A percentile compares a stretch with the other conserved stretches of the same genome.
phyloP scores from a whole-genome alignment of 2,888 invertebrate genomes.

The Pristionchus maxplancki region DNA sequence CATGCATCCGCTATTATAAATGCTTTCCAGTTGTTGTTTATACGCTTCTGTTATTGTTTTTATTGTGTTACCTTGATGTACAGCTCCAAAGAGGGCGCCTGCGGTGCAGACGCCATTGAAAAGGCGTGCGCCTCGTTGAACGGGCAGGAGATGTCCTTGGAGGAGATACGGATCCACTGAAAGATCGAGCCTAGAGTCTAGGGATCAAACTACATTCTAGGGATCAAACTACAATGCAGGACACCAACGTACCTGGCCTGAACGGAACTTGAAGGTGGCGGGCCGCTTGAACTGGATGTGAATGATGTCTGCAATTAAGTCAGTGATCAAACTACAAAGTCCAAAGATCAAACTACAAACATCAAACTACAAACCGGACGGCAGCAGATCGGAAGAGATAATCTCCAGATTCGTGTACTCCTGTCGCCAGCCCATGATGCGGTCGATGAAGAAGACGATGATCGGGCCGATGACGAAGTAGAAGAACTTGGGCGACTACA shows the following conservation, averaged over 20 bases:
- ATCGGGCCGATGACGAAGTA: slow-evolving; percentile 94
- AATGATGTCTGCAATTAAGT: slow-evolving; percentile 77
- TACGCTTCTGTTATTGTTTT: too few relatives aligned
- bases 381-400: slow-evolving; percentile 91
- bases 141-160: slow-evolving; percentile 93
- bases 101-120: slow-evolving; percentile 94
- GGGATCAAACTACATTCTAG: background rate
- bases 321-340: background rate
- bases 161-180: slow-evolving; percentile 86
- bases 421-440: slow-evolving; percentile 83
- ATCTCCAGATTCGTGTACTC: slow-evolving; percentile 85
- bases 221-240: background rate
- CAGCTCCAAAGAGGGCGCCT: slow-evolving; percentile 93
- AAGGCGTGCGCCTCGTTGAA: slow-evolving; percentile 91
- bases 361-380: slow-evolving; percentile 82
- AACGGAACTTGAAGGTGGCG: slow-evolving; percentile 90
- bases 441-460: slow-evolving; percentile 90
- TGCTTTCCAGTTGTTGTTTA: too few relatives aligned
- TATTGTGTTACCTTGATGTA: slow-evolving; percentile 97
- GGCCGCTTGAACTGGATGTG: slow-evolving; percentile 93
- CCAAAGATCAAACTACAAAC: background rate
- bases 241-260: slow-evolving; percentile 75
- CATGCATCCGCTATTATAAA: too few relatives aligned
- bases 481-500: slow-evolving; percentile 87
- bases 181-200: background rate